Base-by-base conservation (phyloP, 2,888 invertebrate genomes). In the Eupithecia vulgata region DNA sequence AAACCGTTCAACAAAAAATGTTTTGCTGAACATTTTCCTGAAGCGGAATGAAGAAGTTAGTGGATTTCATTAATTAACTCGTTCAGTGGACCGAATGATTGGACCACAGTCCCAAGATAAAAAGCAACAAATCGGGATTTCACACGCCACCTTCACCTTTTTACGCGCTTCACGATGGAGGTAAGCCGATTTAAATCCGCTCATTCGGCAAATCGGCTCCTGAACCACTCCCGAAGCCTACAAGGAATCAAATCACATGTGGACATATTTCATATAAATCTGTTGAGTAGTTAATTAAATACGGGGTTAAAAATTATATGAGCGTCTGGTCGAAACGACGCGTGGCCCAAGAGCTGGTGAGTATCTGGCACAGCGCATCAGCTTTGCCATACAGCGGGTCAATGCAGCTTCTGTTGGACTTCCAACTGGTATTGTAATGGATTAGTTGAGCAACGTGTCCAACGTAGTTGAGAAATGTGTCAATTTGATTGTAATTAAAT, bases 1-100 rank as follows among this genome's bases (percentile, higher is more conserved):
- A 68, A 75, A 61, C 35, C 67, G 61, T 75, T 67, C 65, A 75
- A 68, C 72, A 72, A 75, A 75, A 75, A 75, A 75, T 72, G 67
- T 67, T 72, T 72, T 72, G 64, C 64, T 67, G 75, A 75, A 75
- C 75, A 68, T 70, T 75, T 75, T 83, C 81, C 83, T 85, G 88
- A 89, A 86, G 86, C 90, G 88, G 91, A 89, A 85, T 84, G 85
- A 87, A 87, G 87, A 90, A 91, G 93, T 93, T 94, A 94, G 93
- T 93, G 92, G 94, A 94, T 94, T 94, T 93, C 93, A 92, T 92
- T 94, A 94, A 94, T 94, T 94, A 94, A 93, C 93, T 89, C 91
- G 94, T 91, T 91, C 94, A 92, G 83, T 92, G 93, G 88, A 90
- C 91, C 94, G 92, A 84, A 89, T 93, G 92, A 94, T 94, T 94